Evolutionary conservation across 2,113 vertebrate genomes (phyloP).

Genomic region (Notothenia coriiceps): DNA sequence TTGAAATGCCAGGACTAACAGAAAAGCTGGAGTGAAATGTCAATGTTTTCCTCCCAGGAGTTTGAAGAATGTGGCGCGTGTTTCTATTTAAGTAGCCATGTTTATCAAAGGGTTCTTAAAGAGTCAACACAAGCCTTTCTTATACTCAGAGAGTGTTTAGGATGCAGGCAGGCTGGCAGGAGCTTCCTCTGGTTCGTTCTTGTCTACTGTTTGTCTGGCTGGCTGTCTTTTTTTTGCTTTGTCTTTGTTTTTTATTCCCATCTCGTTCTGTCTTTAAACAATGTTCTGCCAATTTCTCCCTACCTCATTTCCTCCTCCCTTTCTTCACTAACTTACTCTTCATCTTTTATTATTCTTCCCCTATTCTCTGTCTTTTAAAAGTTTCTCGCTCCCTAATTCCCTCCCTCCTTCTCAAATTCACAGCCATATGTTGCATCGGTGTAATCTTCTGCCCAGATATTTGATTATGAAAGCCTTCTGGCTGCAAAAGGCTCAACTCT

Average conservation of each 20-base stretch:
- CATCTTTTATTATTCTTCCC: slow-evolving; percentile 24
- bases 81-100: slow-evolving; percentile 64
- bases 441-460: slow-evolving; percentile 63
- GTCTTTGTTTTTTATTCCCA: neutral
- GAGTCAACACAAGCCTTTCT: slow-evolving; percentile 47
- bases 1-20: slow-evolving; percentile 75
- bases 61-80: slow-evolving; percentile 50
- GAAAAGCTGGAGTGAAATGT: slow-evolving; percentile 72
- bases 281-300: neutral
- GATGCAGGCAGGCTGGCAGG: slow-evolving; percentile 28
- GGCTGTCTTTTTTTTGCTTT: slow-evolving; percentile 1
- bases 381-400: slow-evolving; percentile 26
- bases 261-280: neutral
- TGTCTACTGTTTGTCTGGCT: slow-evolving; percentile 14
- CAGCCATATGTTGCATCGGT: slow-evolving; percentile 56
- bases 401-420: slow-evolving; percentile 51
- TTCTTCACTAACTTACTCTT: slow-evolving; percentile 1
- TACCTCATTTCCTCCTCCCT: neutral
- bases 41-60: slow-evolving; percentile 59
- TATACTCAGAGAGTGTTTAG: slow-evolving; percentile 34
- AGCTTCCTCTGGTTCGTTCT: slow-evolving; percentile 20
- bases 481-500: slow-evolving; percentile 48
- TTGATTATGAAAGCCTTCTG: slow-evolving; percentile 68
- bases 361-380: slow-evolving; percentile 34
- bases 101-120: slow-evolving; percentile 64